A percentile compares a stretch with the other conserved stretches of the same genome.
Conservation (phyloP, 2,888 invertebrate genomes). For the Lithophane socia region DNA sequence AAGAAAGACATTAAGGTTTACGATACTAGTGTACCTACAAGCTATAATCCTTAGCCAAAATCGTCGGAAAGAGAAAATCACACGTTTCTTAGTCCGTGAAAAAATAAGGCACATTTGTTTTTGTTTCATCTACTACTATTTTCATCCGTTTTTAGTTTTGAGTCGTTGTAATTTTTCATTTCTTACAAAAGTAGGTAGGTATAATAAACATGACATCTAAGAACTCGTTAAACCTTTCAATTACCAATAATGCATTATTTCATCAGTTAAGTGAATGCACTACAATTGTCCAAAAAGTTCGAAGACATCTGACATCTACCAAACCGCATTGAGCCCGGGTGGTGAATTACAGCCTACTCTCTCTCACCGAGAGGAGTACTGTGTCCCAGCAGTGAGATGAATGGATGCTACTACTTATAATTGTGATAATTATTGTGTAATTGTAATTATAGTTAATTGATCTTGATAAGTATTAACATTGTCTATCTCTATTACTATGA, state of each 20-base stretch:
- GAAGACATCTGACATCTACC: too few species aligned
- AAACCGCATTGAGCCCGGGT: too few species aligned
- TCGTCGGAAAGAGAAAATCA: not conserved
- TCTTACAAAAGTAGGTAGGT: not conserved
- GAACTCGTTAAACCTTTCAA: not conserved
- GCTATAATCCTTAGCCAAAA: not conserved
- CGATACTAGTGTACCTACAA: constrained; percentile 23
- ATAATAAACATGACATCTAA: not conserved
- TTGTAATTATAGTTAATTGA: too few species aligned
- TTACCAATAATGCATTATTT: not conserved
- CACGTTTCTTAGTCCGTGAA: not conserved
- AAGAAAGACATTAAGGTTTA: constrained; percentile 36
- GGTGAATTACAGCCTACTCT: too few species aligned
- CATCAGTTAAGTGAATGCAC: not conserved
- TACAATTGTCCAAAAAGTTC: not conserved
- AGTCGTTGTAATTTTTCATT: not conserved
- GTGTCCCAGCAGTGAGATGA: too few species aligned
- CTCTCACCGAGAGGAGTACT: too few species aligned
- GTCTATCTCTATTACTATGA: too few species aligned
- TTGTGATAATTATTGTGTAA: too few species aligned
- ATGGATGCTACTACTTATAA: too few species aligned
- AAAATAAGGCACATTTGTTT: not conserved
- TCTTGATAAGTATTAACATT: too few species aligned
- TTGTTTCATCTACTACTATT: not conserved
- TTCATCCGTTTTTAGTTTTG: not conserved